These are phyloP conservation scores for Chlorodrepanis virens DNA, from an alignment of 2,113 vertebrate species.

Conservation along the genomic window DNA sequence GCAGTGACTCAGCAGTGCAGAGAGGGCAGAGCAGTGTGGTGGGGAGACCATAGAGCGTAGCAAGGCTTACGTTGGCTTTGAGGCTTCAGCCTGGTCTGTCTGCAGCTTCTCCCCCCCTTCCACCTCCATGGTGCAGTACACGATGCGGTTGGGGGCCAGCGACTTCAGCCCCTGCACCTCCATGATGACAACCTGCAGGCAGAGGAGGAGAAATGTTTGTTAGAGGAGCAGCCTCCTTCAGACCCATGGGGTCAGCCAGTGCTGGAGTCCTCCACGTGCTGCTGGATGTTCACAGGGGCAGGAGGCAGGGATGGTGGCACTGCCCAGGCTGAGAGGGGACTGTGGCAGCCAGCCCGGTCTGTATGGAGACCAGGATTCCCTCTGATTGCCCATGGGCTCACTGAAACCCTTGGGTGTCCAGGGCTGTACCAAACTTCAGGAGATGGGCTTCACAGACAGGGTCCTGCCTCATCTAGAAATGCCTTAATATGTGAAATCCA, in stretches of 20 bases:
- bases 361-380: neutral
- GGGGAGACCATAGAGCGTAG: neutral
- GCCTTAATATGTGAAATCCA: neutral
- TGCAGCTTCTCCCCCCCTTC: conserved; percentile 98
- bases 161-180: conserved; percentile 97
- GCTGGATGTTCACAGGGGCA: neutral
- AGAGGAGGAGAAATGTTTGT: neutral
- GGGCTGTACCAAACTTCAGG: neutral
- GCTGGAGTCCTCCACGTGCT: neutral
- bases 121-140: conserved; percentile 99
- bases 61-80: conserved; percentile 91
- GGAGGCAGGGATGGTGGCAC: neutral
- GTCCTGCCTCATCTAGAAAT: neutral
- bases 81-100: conserved; percentile 97
- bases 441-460: neutral
- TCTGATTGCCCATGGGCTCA: neutral
- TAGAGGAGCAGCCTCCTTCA: neutral
- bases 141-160: conserved; percentile 94
- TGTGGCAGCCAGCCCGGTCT: neutral
- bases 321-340: neutral
- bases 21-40: neutral
- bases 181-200: conserved; percentile 92
- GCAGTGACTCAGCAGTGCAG: accelerated
- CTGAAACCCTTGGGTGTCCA: neutral
- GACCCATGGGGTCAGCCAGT: accelerated